phyloP scores from a whole-genome alignment of 2,113 vertebrate species.

The Suricata suricatta region DNA sequence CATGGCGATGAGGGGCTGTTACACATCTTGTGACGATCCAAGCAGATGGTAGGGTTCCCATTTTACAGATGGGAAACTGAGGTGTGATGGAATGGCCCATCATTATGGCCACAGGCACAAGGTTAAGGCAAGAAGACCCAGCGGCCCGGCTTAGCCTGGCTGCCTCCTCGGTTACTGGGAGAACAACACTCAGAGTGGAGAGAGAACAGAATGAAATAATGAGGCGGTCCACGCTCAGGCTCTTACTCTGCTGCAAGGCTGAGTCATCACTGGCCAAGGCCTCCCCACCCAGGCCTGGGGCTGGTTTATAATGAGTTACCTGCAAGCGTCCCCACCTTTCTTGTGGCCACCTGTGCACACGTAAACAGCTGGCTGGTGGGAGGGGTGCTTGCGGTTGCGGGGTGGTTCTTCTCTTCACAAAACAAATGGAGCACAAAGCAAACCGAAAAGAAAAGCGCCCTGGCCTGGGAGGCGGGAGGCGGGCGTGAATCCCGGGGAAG shows the following conservation, averaged over 20 bases:
- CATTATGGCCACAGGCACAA: not conserved
- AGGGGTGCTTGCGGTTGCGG: not conserved
- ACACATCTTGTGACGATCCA: not conserved
- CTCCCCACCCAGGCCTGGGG: constrained; percentile 63
- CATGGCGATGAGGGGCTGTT: not conserved
- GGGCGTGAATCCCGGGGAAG: not conserved
- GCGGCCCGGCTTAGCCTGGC: not conserved
- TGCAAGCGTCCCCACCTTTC: constrained; percentile 7
- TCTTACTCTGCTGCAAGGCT: not conserved
- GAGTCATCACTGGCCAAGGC: constrained; percentile 53
- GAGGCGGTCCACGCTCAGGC: not conserved
- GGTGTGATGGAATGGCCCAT: not conserved
- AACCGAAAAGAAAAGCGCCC: not conserved
- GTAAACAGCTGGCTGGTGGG: constrained; percentile 60
- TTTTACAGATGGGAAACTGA: not conserved
- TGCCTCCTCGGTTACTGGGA: not conserved
- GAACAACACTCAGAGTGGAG: not conserved
- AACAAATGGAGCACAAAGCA: not conserved
- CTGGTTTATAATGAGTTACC: constrained; percentile 44
- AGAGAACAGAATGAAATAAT: not conserved
- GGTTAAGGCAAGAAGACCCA: not conserved
- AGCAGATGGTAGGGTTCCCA: not conserved
- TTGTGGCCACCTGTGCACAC: constrained; percentile 59
- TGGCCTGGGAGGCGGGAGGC: not conserved
- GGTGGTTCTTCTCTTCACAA: not conserved